Evolutionary conservation across 2,113 vertebrate species (phyloP), one percentile per base, ranked within the genome.

Genomic region (Bolborhynchus lineola): DNA sequence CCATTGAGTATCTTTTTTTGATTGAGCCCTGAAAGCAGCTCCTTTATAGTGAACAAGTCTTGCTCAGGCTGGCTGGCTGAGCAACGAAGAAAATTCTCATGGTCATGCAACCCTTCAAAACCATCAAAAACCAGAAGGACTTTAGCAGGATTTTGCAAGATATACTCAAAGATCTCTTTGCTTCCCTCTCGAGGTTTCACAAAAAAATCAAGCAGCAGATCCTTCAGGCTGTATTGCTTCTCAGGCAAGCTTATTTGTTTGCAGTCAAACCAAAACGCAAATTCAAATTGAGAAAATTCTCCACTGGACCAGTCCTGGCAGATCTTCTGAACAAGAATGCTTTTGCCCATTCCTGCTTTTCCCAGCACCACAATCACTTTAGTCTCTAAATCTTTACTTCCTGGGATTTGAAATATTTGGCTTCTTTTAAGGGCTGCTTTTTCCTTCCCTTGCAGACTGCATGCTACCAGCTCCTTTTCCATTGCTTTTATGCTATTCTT

Each of bases 101-200:
- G 97, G 47, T 99, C 98, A 2, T 97, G 96, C 10, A 99, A 93
- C n/a, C 98, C 98, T 31, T 98, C 98, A 47, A 99, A 98, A n/a
- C 98, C 98, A n/a, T 99, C 99, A 70, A 99, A 99, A 69, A 99
- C 93, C 37, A 99, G 88, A 79, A 99, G 98, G 18, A 99, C 98
- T 7, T 98, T 98, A 53, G 98, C 95, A 1, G 99, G 98, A 80
- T 97, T 96, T 72, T 96, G 97, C n/a, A 98, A 52, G 24, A 99
- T 85, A 53, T 98, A 98, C 57, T 97, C 63, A 47, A 98, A 98
- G 70, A 99, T 97, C 16, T 98, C 97, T 0, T 98, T 94, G 1
- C 96, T 87, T 75, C 97, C 96, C 7, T 91, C 90, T 21, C 92
- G 97, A 29, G 95, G 68, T 47, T 96, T 91, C 1, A 96, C 91